Conservation (phyloP, 2,888 invertebrate genomes). For the Dusona sp. region DNA sequence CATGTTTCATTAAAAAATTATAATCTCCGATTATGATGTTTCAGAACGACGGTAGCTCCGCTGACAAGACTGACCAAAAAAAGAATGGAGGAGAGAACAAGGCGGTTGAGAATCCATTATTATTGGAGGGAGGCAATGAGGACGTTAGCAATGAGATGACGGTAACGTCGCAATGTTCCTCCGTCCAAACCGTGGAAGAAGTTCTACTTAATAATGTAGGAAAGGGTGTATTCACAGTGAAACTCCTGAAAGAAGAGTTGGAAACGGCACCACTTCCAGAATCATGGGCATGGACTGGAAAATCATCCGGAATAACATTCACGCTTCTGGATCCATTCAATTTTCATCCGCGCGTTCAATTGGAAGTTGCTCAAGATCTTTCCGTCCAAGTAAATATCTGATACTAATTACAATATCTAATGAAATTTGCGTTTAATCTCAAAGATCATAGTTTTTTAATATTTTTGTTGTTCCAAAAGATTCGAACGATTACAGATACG, state of each 20-base stretch:
- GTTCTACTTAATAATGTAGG: background rate
- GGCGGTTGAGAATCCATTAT: background rate
- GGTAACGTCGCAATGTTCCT: background rate
- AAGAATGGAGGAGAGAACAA: background rate
- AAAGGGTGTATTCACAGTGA: background rate
- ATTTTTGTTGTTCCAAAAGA: background rate
- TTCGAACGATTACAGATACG: background rate
- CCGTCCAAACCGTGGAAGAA: background rate
- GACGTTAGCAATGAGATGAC: background rate
- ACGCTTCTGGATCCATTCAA: background rate
- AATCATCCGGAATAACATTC: background rate
- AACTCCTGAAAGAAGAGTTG: background rate
- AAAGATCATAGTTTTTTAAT: background rate
- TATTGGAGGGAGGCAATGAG: too few species aligned
- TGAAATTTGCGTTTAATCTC: too few species aligned
- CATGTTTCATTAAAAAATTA: too few species aligned
- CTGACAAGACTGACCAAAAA: background rate
- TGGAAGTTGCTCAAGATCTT: background rate
- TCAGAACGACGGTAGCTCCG: background rate
- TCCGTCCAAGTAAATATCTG: background rate
- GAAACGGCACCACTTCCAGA: background rate
- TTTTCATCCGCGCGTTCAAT: background rate
- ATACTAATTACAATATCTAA: background rate
- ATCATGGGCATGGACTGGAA: constrained; percentile 10
- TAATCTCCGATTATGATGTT: background rate